These are phyloP conservation scores for Ladona fulva DNA, from an alignment of 1,140 invertebrate genomes.

Conservation along the genomic window DNA sequence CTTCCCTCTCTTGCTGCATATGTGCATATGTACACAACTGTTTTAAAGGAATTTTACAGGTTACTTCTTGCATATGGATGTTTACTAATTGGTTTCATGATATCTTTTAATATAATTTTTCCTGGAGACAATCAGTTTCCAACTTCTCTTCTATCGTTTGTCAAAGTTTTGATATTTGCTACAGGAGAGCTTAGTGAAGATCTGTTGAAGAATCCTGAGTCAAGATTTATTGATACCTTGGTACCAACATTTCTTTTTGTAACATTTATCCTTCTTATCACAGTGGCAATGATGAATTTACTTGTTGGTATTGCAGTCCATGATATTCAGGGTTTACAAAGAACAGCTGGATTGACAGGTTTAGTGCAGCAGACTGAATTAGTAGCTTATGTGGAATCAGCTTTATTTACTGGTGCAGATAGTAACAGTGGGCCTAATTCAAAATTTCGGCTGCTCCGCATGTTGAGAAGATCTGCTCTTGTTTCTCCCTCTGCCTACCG, in stretches of 20 bases:
- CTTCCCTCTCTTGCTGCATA: conserved; percentile 76
- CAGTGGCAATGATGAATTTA: conserved; percentile 73
- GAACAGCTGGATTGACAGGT: conserved; percentile 63
- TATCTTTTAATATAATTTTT: conserved; percentile 78
- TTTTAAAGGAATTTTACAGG: conserved; percentile 76
- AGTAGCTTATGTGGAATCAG: conserved; percentile 63
- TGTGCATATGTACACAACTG: conserved; percentile 77
- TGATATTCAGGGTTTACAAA: conserved; percentile 64
- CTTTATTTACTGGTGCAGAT: conserved; percentile 57
- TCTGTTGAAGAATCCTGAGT: conserved; percentile 53
- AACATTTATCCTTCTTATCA: conserved; percentile 64
- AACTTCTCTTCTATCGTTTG: conserved; percentile 65
- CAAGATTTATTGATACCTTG: conserved; percentile 41
- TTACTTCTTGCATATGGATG: conserved; percentile 73
- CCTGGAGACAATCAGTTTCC: conserved; percentile 67
- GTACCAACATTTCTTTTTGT: conserved; percentile 49
- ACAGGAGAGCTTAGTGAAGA: conserved; percentile 68
- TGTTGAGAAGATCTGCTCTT: conserved; percentile 61
- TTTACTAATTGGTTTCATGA: conserved; percentile 72
- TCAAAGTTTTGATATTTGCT: conserved; percentile 83
- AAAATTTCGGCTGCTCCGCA: conserved; percentile 41
- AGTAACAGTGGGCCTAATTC: conserved; percentile 40
- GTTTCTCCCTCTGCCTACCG: conserved; percentile 66
- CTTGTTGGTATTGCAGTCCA: conserved; percentile 70
- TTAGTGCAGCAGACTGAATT: conserved; percentile 67